Base-by-base conservation (phyloP, 2,888 invertebrate genomes). In the Phoenoteleia sp. region DNA sequence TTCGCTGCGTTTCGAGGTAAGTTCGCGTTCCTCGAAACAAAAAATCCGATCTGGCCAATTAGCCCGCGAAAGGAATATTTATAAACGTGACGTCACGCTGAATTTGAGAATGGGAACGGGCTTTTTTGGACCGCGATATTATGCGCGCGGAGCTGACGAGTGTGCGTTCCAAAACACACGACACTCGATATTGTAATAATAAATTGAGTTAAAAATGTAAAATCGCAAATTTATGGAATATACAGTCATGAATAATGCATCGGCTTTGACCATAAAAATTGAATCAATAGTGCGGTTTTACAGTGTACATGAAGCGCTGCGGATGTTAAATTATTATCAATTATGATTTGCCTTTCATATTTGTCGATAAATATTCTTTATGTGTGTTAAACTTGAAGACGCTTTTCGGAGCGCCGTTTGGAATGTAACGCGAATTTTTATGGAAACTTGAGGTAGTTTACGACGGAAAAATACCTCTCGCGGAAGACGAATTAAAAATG, bases 191-290 rank as follows among this genome's bases (percentile, higher is more conserved):
- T 64, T 81, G 74, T 81, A 67, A 81, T 66, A 81, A 67, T 66
- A 74, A 81, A 81, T 81, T 81, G 67, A 72, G 81, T 81, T 74
- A 81, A 81, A 81, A 81, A 74, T 81, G 81, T 74, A 74, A 74
- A 81, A 60, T 81, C 74, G 81, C 74, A 74, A 81, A 81, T 81
- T 81, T 81, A 81, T 81, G 81, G 71, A 74, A 72, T 75, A 67
- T 54, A 69, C 75, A 33, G 13, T 15, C 42, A 74, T 81, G 81
- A 81, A 81, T 81, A 81, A 81, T 81, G 69, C 75, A 81, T 81
- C 23, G 74, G n/a, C 29, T 81, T 69, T 81, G 81, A 81, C 69
- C 72, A 81, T 81, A 81, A 81, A 81, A 81, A 81, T 81, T 67
- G 81, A 81, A 81, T 81, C 81, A 81, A 81, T 81, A 75, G 75